Evolutionary conservation across 2,797 vertebrate genomes (phyloP), one percentile per base, ranked within the genome.

Genomic region (Helarctos malayanus): DNA sequence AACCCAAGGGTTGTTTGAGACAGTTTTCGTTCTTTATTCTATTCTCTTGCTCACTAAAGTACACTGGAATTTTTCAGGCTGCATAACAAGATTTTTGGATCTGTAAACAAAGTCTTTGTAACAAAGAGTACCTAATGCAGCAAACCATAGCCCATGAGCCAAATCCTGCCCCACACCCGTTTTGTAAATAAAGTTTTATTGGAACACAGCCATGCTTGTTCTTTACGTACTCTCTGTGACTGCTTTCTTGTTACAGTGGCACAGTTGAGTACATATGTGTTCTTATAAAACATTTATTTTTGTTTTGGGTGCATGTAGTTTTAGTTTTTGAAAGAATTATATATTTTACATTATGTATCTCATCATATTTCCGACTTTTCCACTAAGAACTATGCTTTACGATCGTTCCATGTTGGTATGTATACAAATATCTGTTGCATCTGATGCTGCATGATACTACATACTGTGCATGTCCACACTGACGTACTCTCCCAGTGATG

Each of bases 21-120:
- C 1, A 2, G 9, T 92, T 85, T 79, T 45, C 47, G 59, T 54
- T 95, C 83, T 80, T 69, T 71, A 52, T 82, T 90, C 47, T 13
- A 12, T 84, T 95, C 68, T 85, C 14, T 41, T 82, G 25, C 59
- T 96, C 38, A 75, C 32, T 85, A 54, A 75, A 95, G 52, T 35
- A 54, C 57, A 54, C 23, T 85, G 73, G 47, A 35, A 52, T 61
- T 68, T 96, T 88, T 63, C 35, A 95, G 90, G 49, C 5, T 21
- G 32, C 15, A 25, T 32, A 59, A 87, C 13, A 27, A 29, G 59
- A 52, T n/a, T 87, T 81, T 89, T 54, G 52, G 57, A n/a, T 45
- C 79, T 84, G 7, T 78, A 89, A 83, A 80, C 10, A 47, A 12
- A 78, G 57, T 65, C 61, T 96, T 68, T 15, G 54, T 49, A 63